A percentile compares a stretch with the other conserved stretches of the same genome.
phyloP scores from a whole-genome alignment of 2,797 vertebrate genomes.

The Darevskia mixta region DNA sequence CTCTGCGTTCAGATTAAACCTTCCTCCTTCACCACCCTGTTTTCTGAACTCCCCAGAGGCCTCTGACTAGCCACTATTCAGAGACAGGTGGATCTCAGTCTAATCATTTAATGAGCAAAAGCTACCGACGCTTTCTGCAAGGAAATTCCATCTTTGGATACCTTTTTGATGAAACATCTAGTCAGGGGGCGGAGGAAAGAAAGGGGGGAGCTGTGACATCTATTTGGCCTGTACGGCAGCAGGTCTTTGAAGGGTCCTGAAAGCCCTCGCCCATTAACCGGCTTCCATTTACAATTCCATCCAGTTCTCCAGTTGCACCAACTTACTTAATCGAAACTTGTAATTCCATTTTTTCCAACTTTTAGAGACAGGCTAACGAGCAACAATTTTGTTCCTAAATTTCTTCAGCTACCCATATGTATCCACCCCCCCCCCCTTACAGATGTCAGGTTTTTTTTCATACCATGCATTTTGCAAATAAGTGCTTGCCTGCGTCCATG shows the following conservation, averaged over 20 bases:
- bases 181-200: neutral
- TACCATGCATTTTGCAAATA: neutral
- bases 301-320: neutral
- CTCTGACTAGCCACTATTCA: neutral
- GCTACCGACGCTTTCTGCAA: neutral
- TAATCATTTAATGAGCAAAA: neutral
- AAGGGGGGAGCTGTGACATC: neutral
- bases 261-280: neutral
- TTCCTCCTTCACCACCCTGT: neutral
- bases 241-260: neutral
- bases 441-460: neutral
- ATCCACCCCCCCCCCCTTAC: too few species aligned
- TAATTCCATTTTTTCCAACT: neutral
- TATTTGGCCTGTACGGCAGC: neutral
- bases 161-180: neutral
- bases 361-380: too few species aligned
- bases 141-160: neutral
- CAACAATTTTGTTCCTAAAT: neutral
- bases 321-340: neutral
- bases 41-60: neutral
- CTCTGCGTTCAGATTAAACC: neutral
- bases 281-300: neutral
- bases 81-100: neutral
- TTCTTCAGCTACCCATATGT: neutral
- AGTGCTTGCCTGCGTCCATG: neutral